Evolutionary conservation across 2,888 invertebrate species (phyloP).

Genomic region (Mystacides longicornis): DNA sequence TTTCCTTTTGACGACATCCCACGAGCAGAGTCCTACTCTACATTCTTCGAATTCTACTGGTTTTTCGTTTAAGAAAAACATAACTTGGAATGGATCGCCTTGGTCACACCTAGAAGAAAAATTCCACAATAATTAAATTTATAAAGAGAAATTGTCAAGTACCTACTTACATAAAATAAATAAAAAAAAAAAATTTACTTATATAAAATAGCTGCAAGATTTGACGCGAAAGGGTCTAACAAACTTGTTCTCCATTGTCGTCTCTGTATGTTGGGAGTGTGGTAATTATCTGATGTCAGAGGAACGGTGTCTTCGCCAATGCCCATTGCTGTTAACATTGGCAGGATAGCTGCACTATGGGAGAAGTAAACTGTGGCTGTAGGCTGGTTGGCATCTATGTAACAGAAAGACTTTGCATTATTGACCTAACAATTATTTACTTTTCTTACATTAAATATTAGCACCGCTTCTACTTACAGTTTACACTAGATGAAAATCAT

Average conservation of each 20-base stretch:
- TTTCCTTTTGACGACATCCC: conserved; percentile 57
- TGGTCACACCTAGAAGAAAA: conserved; percentile 46
- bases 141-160: background rate
- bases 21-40: conserved; percentile 69
- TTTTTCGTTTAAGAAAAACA: conserved; percentile 67
- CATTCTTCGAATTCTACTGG: conserved; percentile 63
- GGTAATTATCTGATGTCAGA: conserved; percentile 59
- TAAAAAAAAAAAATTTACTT: conserved; percentile 38
- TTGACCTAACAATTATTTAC: too few species aligned
- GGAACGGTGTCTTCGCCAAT: conserved; percentile 53
- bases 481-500: too few species aligned
- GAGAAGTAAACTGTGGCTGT: conserved; percentile 60
- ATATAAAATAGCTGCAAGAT: conserved; percentile 68
- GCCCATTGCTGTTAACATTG: conserved; percentile 55
- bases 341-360: conserved; percentile 53
- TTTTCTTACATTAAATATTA: too few species aligned
- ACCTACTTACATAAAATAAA: too few species aligned
- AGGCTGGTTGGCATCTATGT: conserved; percentile 46
- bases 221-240: conserved; percentile 64
- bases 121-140: background rate
- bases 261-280: conserved; percentile 38
- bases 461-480: too few species aligned
- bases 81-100: conserved; percentile 46
- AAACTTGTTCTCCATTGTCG: conserved; percentile 64
- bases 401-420: background rate